phyloP scores from a whole-genome alignment of 2,113 vertebrate species.

The Antennarius striatus region DNA sequence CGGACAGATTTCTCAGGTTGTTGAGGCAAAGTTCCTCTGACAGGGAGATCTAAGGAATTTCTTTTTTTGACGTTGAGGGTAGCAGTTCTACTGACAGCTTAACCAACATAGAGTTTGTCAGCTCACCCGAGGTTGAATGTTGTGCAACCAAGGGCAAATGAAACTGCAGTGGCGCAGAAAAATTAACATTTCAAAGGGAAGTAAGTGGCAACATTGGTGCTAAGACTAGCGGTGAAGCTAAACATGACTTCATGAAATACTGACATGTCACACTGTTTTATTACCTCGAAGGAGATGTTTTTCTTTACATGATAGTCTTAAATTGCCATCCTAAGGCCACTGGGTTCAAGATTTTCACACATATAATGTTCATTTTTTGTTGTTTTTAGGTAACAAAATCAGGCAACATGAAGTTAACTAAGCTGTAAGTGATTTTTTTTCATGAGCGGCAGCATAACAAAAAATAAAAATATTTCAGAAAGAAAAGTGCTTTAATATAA shows the following conservation, averaged over 20 bases:
- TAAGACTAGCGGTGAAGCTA: background rate
- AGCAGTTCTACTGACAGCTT: slow-evolving; percentile 34
- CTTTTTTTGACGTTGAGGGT: slow-evolving; percentile 35
- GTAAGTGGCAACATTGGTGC: slow-evolving; percentile 10
- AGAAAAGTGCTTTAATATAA: too few species aligned
- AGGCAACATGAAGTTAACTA: too few species aligned
- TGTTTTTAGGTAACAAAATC: too few species aligned
- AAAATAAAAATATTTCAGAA: too few species aligned
- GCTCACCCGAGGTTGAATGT: slow-evolving; percentile 34
- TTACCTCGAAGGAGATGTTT: background rate
- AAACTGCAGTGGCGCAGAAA: background rate
- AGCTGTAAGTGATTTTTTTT: too few species aligned
- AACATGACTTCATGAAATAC: background rate
- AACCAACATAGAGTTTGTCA: slow-evolving; percentile 48
- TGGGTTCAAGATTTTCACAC: background rate
- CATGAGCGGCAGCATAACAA: too few species aligned
- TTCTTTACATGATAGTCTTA: background rate
- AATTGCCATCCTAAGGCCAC: background rate
- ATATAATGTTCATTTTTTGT: too few species aligned
- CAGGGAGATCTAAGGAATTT: slow-evolving; percentile 38
- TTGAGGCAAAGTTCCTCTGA: slow-evolving; percentile 53
- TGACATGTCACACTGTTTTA: background rate
- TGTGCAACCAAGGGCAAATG: slow-evolving; percentile 2
- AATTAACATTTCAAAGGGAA: slow-evolving; percentile 43
- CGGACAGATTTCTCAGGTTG: background rate